phyloP scores from a whole-genome alignment of 2,888 invertebrate species.

The Chalcis sispes region DNA sequence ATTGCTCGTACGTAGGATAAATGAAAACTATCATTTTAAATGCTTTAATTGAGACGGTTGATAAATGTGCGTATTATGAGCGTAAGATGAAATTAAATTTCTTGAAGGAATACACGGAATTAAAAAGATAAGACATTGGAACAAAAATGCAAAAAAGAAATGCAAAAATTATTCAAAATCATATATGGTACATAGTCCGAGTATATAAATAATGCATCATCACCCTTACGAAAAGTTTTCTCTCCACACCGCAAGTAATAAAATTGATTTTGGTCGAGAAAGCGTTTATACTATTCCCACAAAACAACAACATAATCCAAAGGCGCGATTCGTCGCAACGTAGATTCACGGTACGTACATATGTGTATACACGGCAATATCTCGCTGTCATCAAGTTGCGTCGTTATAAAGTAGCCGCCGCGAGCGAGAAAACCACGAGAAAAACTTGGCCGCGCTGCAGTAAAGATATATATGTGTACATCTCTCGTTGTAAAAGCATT shows the following conservation, averaged over 20 bases:
- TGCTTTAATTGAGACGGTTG: neutral
- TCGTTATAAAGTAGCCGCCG: conserved; percentile 64
- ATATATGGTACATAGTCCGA: no score
- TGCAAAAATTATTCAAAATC: no score
- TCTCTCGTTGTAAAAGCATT: conserved; percentile 67
- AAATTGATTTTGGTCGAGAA: conserved; percentile 27
- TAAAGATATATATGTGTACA: conserved; percentile 65
- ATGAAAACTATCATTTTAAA: conserved; percentile 10
- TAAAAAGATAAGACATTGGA: no score
- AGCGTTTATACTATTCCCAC: neutral
- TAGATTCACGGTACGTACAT: conserved; percentile 20
- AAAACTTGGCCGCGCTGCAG: conserved; percentile 63
- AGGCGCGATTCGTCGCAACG: conserved; percentile 23
- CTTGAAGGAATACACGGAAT: neutral
- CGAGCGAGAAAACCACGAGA: conserved; percentile 29
- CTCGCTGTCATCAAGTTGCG: conserved; percentile 29
- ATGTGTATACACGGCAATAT: no score
- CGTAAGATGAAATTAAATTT: neutral
- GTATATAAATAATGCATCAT: no score
- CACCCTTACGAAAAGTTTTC: no score
- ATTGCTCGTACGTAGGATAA: neutral
- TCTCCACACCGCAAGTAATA: neutral
- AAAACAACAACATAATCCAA: conserved; percentile 17
- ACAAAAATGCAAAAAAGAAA: no score
- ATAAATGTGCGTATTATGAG: neutral